These are phyloP conservation scores for Crossaster papposus DNA, from an alignment of 53 echinoderm and acorn worm genomes.

Conservation along the genomic window DNA sequence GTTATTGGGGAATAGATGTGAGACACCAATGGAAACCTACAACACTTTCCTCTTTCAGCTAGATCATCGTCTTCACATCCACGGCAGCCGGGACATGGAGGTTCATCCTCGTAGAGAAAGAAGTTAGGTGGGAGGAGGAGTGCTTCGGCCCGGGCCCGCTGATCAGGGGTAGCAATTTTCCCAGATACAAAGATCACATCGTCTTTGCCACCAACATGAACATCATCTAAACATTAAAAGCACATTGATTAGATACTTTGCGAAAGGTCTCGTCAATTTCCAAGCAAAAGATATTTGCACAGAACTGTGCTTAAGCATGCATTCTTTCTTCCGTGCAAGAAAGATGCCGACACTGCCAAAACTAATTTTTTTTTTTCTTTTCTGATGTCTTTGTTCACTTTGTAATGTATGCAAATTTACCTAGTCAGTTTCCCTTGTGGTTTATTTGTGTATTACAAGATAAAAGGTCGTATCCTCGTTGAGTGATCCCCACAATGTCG, in stretches of 20 bases:
- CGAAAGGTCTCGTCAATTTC: background rate
- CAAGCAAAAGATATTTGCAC: background rate
- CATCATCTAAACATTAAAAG: background rate
- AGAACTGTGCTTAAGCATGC: background rate
- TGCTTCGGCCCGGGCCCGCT: slow-evolving; percentile 69
- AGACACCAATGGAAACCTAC: background rate
- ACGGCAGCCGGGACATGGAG: slow-evolving; percentile 86
- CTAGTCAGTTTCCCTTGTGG: too few relatives aligned
- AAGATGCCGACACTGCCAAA: too few relatives aligned
- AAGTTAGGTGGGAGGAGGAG: slow-evolving; percentile 76
- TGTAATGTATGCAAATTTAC: too few relatives aligned
- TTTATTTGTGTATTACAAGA: too few relatives aligned
- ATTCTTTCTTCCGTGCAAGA: too few relatives aligned
- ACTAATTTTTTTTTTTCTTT: too few relatives aligned
- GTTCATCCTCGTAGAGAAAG: slow-evolving; percentile 83
- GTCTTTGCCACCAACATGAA: slow-evolving; percentile 47
- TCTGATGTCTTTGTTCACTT: too few relatives aligned
- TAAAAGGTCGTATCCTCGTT: too few relatives aligned
- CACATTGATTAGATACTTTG: background rate
- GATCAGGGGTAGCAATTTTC: slow-evolving; percentile 69
- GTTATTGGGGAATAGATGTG: background rate
- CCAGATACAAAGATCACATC: slow-evolving; percentile 82
- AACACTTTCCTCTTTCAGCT: slow-evolving; percentile 4
- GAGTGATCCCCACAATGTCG: too few relatives aligned
- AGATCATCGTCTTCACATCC: slow-evolving; percentile 81